Base-by-base conservation (phyloP, 2,888 invertebrate genomes). In the Lathronympha strigana region DNA sequence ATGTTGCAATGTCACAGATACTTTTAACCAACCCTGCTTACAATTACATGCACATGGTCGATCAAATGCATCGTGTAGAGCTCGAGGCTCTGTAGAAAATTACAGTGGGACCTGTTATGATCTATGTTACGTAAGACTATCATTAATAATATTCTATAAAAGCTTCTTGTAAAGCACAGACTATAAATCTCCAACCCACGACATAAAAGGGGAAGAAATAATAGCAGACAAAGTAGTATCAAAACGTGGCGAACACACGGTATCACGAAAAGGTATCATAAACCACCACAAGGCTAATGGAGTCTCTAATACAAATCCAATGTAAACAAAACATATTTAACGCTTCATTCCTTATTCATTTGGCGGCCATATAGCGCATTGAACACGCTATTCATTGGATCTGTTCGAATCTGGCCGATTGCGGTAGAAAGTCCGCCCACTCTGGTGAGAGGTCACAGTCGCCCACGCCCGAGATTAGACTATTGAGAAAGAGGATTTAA, bases 401-500 rank as follows among this genome's bases (percentile, higher is more conserved):
- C 76, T 75, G 72, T 74, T 57, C 21, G 50, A 74, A 79, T 77
- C 79, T 80, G 73, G 73, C 71, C 70, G 73, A 69, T 51, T 53
- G 74, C 70, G 75, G 79, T 87, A 87, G 87, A 88, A 87, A 88
- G 87, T 78, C 77, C 72, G 76, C 90, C 90, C 82, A 88, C 89
- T 84, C 87, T 79, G 84, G 72, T 83, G 78, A 87, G 86, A 88
- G 90, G 90, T 90, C 89, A 88, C 74, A 70, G 71, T 69, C 82
- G 76, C 88, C 88, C 83, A 88, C 88, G 76, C 83, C 43, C 40
- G 45, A 53, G 57, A 79, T 77, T 75, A 76, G 70, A 72, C 74
- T 75, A 75, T 85, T 83, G 80, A 76, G 85, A 80, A 83, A 84
- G 75, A 78, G 73, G 70, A 71, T 71, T 64, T 76, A 73, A 81